A percentile compares a stretch with the other conserved stretches of the same genome.
These are phyloP conservation scores for Tolypeutes matacus DNA, from an alignment of 2,797 vertebrate genomes.

Conservation along the genomic window DNA sequence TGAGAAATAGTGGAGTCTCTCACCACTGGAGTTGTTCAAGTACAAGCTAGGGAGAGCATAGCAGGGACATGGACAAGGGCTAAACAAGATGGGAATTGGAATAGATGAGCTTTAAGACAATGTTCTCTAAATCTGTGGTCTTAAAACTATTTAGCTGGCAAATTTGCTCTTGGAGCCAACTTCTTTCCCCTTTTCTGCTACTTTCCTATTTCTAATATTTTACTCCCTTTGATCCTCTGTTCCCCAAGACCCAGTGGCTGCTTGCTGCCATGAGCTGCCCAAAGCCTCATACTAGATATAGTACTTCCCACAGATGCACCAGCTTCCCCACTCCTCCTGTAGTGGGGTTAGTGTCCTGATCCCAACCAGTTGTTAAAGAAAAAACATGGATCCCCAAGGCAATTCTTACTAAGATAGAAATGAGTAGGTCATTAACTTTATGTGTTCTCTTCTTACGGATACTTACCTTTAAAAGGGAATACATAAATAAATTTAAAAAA, in stretches of 20 bases:
- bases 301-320: background rate
- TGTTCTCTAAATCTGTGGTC: background rate
- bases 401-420: conserved; percentile 20
- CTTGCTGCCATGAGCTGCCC: background rate
- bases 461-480: background rate
- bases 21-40: background rate
- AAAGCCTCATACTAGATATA: background rate
- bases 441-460: background rate
- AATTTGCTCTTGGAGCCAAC: background rate
- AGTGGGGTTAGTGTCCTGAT: background rate
- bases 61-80: background rate
- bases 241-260: background rate
- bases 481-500: too few species aligned
- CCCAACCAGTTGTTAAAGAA: background rate
- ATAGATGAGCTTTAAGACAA: background rate
- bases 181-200: background rate
- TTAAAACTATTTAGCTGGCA: background rate
- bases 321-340: background rate
- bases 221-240: background rate
- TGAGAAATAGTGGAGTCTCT: background rate
- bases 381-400: background rate
- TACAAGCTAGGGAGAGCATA: background rate
- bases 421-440: background rate
- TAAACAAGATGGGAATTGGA: background rate
- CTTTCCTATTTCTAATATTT: background rate